These are phyloP conservation scores for Neosalanx taihuensis DNA, from an alignment of 2,797 vertebrate genomes.

Conservation along the genomic window DNA sequence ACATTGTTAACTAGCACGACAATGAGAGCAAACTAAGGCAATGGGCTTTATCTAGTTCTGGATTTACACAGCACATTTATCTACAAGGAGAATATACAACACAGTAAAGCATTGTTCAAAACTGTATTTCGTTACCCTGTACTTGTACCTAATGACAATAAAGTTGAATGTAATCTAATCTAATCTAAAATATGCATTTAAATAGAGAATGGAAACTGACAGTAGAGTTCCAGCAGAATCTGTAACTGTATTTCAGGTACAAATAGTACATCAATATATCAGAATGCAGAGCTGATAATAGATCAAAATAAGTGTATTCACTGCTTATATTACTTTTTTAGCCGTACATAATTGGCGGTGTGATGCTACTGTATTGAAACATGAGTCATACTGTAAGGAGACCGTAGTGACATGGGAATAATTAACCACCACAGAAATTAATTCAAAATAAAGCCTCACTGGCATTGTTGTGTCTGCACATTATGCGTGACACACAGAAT, in stretches of 20 bases:
- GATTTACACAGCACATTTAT: background rate
- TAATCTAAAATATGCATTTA: too few relatives aligned
- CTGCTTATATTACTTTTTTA: slow-evolving; percentile 43
- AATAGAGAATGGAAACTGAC: too few relatives aligned
- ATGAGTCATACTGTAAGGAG: slow-evolving; percentile 20
- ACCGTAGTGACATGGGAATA: slow-evolving; percentile 35
- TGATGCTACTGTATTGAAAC: slow-evolving; percentile 47
- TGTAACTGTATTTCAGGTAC: background rate
- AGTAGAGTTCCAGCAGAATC: background rate
- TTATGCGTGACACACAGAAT: slow-evolving; percentile 70
- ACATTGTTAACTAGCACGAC: too few relatives aligned
- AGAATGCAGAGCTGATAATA: slow-evolving; percentile 43
- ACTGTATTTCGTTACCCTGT: too few relatives aligned
- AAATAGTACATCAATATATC: slow-evolving; percentile 4
- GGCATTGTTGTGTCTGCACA: slow-evolving; percentile 68
- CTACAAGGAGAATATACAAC: background rate
- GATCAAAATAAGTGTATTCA: slow-evolving; percentile 34
- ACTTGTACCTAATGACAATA: too few relatives aligned
- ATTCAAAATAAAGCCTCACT: slow-evolving; percentile 47
- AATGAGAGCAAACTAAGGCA: background rate
- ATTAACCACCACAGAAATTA: slow-evolving; percentile 36
- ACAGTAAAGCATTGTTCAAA: too few relatives aligned
- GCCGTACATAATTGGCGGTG: slow-evolving; percentile 30
- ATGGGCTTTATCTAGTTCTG: background rate
- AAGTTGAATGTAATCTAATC: too few relatives aligned